Conservation (phyloP, 2,113 vertebrate species). For the Condylura cristata region DNA sequence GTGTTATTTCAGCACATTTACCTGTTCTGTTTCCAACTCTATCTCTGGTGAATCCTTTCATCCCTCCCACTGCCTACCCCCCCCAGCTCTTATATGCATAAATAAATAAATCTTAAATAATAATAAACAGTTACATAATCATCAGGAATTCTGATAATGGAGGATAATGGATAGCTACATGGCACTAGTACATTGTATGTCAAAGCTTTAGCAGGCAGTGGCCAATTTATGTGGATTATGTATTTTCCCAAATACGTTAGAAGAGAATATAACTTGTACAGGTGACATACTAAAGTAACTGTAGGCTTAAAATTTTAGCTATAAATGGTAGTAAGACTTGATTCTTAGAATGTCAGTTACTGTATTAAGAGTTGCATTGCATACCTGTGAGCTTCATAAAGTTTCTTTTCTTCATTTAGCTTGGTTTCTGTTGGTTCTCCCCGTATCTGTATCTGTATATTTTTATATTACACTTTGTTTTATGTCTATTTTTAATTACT, state of each 20-base stretch:
- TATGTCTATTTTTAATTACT: no score
- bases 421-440: background rate
- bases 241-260: background rate
- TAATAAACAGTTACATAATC: no score
- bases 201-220: background rate
- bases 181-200: background rate
- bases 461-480: no score
- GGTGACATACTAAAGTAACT: background rate
- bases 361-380: background rate
- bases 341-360: background rate
- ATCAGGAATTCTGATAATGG: background rate
- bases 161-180: background rate
- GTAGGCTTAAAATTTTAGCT: background rate
- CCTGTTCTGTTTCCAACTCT: no score
- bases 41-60: no score
- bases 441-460: no score
- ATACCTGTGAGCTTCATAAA: background rate
- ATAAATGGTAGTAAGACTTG: background rate
- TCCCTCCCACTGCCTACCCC: no score
- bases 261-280: background rate
- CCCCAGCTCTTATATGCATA: no score
- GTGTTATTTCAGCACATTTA: no score
- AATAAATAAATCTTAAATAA: no score
- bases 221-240: background rate
- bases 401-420: slow-evolving; percentile 11